phyloP scores from a whole-genome alignment of 2,888 invertebrate species.

The Actias luna region DNA sequence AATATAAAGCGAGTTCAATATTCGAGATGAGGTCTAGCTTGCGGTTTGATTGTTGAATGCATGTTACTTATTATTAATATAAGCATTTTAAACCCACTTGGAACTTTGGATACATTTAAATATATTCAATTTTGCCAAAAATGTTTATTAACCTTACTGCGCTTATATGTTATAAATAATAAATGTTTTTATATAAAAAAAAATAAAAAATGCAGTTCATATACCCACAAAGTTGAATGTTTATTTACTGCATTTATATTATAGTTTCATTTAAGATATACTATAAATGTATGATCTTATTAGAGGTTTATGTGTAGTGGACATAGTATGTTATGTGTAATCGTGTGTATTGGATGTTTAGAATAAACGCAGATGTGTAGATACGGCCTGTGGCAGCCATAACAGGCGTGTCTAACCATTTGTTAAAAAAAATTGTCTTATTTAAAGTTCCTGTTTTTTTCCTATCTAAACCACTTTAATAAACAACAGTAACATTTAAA shows the following conservation, averaged over 20 bases:
- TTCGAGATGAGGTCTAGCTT: too few relatives aligned
- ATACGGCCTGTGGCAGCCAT: conserved; percentile 72
- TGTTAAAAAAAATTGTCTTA: conserved; percentile 45
- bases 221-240: conserved; percentile 60
- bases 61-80: too few relatives aligned
- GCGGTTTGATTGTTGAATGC: too few relatives aligned
- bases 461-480: background rate
- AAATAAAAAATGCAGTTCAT: conserved; percentile 60
- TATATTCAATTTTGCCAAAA: background rate
- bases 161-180: background rate
- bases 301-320: conserved; percentile 29
- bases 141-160: background rate
- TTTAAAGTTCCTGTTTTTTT: conserved; percentile 35
- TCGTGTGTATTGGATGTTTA: conserved; percentile 35
- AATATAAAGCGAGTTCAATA: too few relatives aligned
- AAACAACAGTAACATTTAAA: too few relatives aligned
- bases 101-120: background rate
- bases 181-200: conserved; percentile 68
- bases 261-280: conserved; percentile 13
- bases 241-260: conserved; percentile 19
- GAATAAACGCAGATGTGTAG: conserved; percentile 63
- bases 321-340: conserved; percentile 35
- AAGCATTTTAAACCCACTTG: too few relatives aligned
- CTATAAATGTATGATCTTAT: conserved; percentile 31
- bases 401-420: conserved; percentile 64